Conservation (phyloP, 1,140 invertebrate species). For the Lasioglossum albipes region DNA sequence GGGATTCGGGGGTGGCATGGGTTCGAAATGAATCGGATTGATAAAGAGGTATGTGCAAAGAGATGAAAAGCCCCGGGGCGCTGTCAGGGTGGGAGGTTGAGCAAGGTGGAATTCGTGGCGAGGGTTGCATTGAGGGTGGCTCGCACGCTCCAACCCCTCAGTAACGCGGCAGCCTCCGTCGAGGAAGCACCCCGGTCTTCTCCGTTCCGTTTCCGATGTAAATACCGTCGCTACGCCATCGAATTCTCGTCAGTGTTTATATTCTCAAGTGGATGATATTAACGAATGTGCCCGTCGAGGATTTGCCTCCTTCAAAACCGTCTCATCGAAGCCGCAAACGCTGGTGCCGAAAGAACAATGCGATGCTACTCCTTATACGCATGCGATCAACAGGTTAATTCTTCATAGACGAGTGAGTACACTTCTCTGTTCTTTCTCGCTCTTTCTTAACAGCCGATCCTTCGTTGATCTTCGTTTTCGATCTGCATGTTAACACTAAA, state of each 20-base stretch:
- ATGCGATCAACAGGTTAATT: constrained; percentile 71
- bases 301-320: neutral
- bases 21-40: constrained; percentile 28
- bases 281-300: too few species aligned
- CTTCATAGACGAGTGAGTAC: constrained; percentile 39
- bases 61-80: constrained; percentile 22
- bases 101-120: constrained; percentile 20
- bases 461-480: too few species aligned
- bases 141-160: constrained; percentile 64
- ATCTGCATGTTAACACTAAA: too few species aligned
- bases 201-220: constrained; percentile 5
- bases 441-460: too few species aligned
- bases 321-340: neutral
- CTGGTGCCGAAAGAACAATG: constrained; percentile 7
- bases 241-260: neutral
- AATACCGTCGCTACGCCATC: constrained; percentile 11
- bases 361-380: neutral
- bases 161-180: constrained; percentile 67
- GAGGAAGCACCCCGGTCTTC: constrained; percentile 42
- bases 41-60: constrained; percentile 41
- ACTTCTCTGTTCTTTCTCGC: neutral
- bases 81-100: constrained; percentile 10
- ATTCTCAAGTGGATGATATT: too few species aligned
- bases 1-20: too few species aligned
- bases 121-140: constrained; percentile 50